Percentiles rank a stretch among this genome's conserved stretches.
These are phyloP conservation scores for Tetramorium parvispinum DNA, from an alignment of 1,140 invertebrate species.

Conservation along the genomic window DNA sequence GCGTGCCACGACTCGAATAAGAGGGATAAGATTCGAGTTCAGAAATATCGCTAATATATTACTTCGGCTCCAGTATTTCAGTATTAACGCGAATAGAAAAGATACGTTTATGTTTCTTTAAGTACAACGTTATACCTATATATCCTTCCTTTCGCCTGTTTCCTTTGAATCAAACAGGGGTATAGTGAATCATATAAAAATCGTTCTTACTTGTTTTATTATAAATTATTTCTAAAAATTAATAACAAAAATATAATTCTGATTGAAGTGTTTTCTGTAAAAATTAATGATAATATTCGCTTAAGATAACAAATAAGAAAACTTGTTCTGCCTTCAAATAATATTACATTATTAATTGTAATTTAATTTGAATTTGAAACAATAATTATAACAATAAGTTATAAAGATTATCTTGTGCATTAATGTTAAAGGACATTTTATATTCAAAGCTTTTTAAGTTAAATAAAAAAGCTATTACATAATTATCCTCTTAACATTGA, in stretches of 20 bases:
- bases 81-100: conserved; percentile 58
- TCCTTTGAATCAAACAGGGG: neutral
- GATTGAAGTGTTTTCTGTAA: neutral
- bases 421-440: conserved; percentile 8
- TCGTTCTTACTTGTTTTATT: neutral
- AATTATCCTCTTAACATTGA: neutral
- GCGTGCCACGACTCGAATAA: conserved; percentile 74
- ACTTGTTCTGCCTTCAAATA: conserved; percentile 1
- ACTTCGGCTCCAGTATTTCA: conserved; percentile 41
- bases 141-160: neutral
- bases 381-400: no score
- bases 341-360: neutral
- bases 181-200: neutral
- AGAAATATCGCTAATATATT: conserved; percentile 68
- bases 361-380: no score
- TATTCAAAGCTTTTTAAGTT: neutral
- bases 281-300: neutral
- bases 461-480: neutral
- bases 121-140: neutral
- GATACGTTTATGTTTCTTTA: conserved; percentile 49
- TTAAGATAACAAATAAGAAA: neutral
- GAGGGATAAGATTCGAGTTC: conserved; percentile 70
- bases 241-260: neutral
- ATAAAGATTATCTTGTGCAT: neutral
- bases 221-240: neutral